These are phyloP conservation scores for Invenusta paracnida DNA, from an alignment of 2,888 invertebrate species.

Conservation along the genomic window DNA sequence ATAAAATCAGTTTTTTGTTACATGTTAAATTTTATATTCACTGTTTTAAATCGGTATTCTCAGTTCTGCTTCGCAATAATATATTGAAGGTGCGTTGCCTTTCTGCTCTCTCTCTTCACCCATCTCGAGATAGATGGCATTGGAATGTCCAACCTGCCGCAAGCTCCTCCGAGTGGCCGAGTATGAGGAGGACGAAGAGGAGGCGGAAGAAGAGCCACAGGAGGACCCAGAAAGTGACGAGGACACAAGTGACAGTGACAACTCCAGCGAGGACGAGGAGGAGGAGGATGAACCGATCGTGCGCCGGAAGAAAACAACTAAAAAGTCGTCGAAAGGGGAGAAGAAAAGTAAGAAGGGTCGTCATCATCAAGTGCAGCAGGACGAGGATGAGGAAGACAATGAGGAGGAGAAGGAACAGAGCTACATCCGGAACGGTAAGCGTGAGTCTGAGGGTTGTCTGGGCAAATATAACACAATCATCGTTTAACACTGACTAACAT, in stretches of 20 bases:
- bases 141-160: constrained; percentile 27
- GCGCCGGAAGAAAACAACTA: too few species aligned
- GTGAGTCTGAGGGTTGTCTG: too few species aligned
- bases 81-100: too few species aligned
- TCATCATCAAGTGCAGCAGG: constrained; percentile 52
- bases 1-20: too few species aligned
- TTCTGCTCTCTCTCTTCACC: too few species aligned
- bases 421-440: too few species aligned
- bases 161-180: constrained; percentile 10
- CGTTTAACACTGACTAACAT: too few species aligned
- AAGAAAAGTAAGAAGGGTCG: constrained; percentile 47
- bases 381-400: constrained; percentile 50
- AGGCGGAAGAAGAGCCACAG: constrained; percentile 1
- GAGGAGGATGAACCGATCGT: too few species aligned
- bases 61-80: too few species aligned
- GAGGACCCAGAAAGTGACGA: neutral
- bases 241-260: constrained; percentile 44
- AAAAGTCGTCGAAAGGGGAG: too few species aligned
- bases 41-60: constrained; percentile 32
- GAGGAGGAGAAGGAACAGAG: constrained; percentile 48
- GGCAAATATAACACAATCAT: too few species aligned
- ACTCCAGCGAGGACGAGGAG: constrained; percentile 19
- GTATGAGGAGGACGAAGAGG: constrained; percentile 23
- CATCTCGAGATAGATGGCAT: too few species aligned
- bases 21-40: constrained; percentile 20